These are phyloP conservation scores for Andrena camellia DNA, from an alignment of 2,888 invertebrate genomes.

Conservation along the genomic window DNA sequence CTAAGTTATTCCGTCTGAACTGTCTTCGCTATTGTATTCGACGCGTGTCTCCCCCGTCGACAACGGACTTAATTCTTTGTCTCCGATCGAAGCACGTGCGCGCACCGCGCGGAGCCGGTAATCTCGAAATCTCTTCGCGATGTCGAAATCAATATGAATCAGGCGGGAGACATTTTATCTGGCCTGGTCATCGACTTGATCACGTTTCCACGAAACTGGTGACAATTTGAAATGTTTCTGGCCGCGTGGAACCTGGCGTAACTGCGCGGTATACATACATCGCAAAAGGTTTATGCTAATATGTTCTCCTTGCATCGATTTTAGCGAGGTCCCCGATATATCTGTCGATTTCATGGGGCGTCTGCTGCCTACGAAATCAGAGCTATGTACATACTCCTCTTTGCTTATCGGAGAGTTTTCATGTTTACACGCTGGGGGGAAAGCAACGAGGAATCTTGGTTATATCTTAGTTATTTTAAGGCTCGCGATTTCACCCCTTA, in stretches of 20 bases:
- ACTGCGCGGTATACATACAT: constrained; percentile 29
- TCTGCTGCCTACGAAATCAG: constrained; percentile 13
- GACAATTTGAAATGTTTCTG: constrained; percentile 4
- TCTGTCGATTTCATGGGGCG: constrained; percentile 51
- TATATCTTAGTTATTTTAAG: no score
- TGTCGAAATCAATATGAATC: constrained; percentile 33
- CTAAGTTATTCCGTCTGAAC: constrained; percentile 62
- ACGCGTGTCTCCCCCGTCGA: constrained; percentile 60
- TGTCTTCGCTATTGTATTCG: constrained; percentile 60
- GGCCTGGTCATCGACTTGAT: not conserved
- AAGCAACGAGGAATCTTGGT: not conserved
- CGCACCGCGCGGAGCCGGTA: constrained; percentile 4
- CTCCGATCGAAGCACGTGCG: constrained; percentile 61
- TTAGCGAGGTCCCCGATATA: constrained; percentile 32
- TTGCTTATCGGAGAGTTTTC: no score
- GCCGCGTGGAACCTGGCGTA: constrained; percentile 23
- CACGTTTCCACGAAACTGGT: constrained; percentile 38
- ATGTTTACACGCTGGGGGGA: no score
- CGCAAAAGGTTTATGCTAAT: constrained; percentile 57
- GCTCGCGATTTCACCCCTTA: no score
- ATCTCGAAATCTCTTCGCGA: constrained; percentile 6
- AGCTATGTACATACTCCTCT: no score
- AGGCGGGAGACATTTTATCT: constrained; percentile 25
- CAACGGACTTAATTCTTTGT: constrained; percentile 55
- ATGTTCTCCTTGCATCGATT: constrained; percentile 55